These are phyloP conservation scores for Rhodinocichla rosea DNA, from an alignment of 2,113 vertebrate genomes.

Conservation along the genomic window DNA sequence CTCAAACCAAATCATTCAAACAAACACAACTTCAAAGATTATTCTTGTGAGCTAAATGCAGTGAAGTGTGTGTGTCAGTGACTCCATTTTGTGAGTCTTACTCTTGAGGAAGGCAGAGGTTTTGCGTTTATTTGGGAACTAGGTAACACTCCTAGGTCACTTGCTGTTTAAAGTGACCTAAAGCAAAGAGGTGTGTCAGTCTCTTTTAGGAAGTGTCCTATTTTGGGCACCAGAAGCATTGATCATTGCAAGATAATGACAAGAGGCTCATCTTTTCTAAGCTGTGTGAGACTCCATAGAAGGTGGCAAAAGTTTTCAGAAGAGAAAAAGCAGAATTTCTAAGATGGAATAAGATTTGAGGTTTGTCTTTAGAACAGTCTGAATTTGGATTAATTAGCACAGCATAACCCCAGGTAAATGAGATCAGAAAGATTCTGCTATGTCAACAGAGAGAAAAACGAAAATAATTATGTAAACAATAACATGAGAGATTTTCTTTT, in stretches of 20 bases:
- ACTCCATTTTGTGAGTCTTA: constrained; percentile 7
- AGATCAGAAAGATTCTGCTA: neutral
- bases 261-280: neutral
- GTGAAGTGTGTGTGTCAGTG: neutral
- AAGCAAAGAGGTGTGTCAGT: neutral
- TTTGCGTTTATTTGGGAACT: neutral
- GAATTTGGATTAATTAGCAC: neutral
- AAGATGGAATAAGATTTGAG: neutral
- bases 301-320: neutral
- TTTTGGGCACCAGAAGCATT: neutral
- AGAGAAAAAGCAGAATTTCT: neutral
- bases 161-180: neutral
- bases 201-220: neutral
- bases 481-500: neutral
- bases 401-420: neutral
- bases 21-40: neutral
- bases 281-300: neutral
- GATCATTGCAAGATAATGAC: neutral
- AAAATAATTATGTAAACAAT: neutral
- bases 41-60: neutral
- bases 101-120: neutral
- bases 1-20: neutral
- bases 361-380: neutral
- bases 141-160: neutral
- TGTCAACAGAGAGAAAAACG: neutral